Evolutionary conservation across 2,888 invertebrate species (phyloP), one percentile per base, ranked within the genome.

Genomic region (Euplagia quadripunctaria): DNA sequence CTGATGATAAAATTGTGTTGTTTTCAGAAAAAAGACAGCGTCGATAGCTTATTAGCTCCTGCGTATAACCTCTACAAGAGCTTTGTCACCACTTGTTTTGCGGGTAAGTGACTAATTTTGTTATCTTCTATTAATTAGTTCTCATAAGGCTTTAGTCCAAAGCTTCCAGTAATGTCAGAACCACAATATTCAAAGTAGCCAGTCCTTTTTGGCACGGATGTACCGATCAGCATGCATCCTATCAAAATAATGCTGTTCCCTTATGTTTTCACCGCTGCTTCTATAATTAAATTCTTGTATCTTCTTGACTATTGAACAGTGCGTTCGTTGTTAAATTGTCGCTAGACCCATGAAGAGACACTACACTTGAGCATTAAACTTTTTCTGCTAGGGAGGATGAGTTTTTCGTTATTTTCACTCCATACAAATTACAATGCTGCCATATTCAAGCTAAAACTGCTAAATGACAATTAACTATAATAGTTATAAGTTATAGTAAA

Each of bases 31-130:
- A 94, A 91, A 85, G 92, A 93, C 58, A 87, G 88, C 2, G 89
- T 88, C 17, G 94, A 94, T 74, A 94, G 90, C 78, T 12, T 94
- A 0, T 9, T 94, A 7, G 90, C 91, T 11, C 95, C 94, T 2
- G 0, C 88, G 12, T 95, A 95, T 75, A 73, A 81, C 9, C 64
- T 94, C 4, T 95, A 95, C 82, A 95, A 95, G 81, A 77, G 78
- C 52, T 79, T 91, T 4, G 82, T 95, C 3, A 95, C 95, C 0
- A 91, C 94, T 2, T 92, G 93, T 78, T 95, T 95, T 83, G 79
- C 94, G 76, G 95, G 95, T 94, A 88, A 72, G n/a, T 70, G 51
- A 41, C 31, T 41, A n/a, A n/a, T n/a, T n/a, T n/a, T n/a, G n/a
- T n/a, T n/a, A n/a, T n/a, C n/a, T n/a, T n/a, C n/a, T n/a, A n/a